Conservation (phyloP, 2,888 invertebrate species). For the Branchipolynoe longqiensis region DNA sequence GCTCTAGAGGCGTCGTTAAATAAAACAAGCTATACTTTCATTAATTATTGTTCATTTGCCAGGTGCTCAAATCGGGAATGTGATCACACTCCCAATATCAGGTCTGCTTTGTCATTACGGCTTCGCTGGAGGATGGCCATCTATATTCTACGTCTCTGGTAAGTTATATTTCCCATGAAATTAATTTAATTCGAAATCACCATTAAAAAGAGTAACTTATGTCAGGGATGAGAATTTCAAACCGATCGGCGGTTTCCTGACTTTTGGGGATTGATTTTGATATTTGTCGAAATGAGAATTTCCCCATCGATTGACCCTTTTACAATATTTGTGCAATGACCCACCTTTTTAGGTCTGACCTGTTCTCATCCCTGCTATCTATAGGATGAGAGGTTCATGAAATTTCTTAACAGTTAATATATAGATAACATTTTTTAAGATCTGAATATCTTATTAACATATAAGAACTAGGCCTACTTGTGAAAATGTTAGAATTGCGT, state of each 20-base stretch:
- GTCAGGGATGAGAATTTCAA: too few relatives aligned
- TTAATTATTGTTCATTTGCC: too few relatives aligned
- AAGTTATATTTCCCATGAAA: slow-evolving; percentile 63
- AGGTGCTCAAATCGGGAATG: slow-evolving; percentile 93
- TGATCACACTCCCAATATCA: slow-evolving; percentile 84
- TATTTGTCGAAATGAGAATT: too few relatives aligned
- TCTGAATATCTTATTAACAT: neutral
- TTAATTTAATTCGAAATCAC: neutral
- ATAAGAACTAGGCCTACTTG: neutral
- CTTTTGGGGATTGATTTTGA: too few relatives aligned
- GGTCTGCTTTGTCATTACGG: slow-evolving; percentile 84
- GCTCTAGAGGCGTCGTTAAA: too few relatives aligned
- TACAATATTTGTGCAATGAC: too few relatives aligned
- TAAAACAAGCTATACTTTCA: too few relatives aligned
- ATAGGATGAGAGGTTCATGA: neutral
- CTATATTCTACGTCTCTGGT: slow-evolving; percentile 85
- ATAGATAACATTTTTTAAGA: neutral
- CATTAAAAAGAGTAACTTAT: neutral
- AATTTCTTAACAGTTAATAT: neutral
- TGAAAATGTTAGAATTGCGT: slow-evolving; percentile 7
- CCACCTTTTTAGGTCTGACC: neutral
- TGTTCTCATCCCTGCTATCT: neutral
- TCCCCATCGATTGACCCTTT: neutral
- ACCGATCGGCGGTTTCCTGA: too few relatives aligned
- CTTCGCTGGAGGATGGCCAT: slow-evolving; percentile 85